phyloP scores from a whole-genome alignment of 2,888 invertebrate genomes.

The Minunthozetes semirufus region DNA sequence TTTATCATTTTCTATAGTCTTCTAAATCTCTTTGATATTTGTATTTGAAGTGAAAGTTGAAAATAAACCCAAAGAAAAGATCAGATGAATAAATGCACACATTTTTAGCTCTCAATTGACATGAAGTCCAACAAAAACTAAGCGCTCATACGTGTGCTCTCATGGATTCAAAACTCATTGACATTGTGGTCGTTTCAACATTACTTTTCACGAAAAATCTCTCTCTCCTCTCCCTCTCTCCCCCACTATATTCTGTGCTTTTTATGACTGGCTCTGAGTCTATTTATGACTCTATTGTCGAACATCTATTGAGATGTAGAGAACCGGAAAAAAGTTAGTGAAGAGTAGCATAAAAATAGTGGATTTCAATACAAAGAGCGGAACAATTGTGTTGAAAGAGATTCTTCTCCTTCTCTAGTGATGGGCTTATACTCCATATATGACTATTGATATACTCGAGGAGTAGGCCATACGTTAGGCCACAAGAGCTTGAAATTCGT shows the following conservation, averaged over 20 bases:
- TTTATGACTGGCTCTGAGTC: not conserved
- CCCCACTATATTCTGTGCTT: not conserved
- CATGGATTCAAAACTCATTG: too few species aligned
- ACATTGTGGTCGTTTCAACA: not conserved
- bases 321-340: constrained; percentile 19
- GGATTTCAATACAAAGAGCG: not conserved
- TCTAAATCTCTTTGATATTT: too few species aligned
- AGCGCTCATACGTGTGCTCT: too few species aligned
- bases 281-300: not conserved
- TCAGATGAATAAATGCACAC: not conserved
- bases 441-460: not conserved
- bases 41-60: too few species aligned
- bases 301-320: constrained; percentile 12
- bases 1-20: too few species aligned
- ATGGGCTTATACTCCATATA: not conserved
- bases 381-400: not conserved
- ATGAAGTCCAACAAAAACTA: not conserved
- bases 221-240: not conserved
- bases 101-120: not conserved
- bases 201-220: too few species aligned
- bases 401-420: not conserved
- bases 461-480: too few species aligned
- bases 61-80: not conserved
- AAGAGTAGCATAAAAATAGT: constrained; percentile 9
- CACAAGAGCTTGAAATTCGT: too few species aligned